Base-by-base conservation (phyloP, 2,888 invertebrate genomes). In the Cacoxenus indagator region DNA sequence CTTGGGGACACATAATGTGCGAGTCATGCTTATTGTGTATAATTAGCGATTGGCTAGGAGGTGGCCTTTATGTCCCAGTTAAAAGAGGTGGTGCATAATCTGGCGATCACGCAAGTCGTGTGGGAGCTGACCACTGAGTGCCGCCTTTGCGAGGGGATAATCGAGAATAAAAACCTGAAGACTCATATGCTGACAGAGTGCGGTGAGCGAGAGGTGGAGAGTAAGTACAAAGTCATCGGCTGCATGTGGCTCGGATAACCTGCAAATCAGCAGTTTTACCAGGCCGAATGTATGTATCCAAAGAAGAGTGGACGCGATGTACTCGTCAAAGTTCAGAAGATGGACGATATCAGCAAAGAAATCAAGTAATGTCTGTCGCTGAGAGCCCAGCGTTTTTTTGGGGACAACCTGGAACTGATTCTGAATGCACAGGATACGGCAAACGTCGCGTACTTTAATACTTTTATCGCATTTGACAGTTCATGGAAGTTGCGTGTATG, bases 1-100 rank as follows among this genome's bases (percentile, higher is more conserved):
- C 2, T 2, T 17, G 54, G 29, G 78, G 76, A 1, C 78, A 78
- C 19, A 70, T 77, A 11, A 5, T 78, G 1, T 77, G 76, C 55
- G 70, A 71, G 1, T 67, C 64, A 14, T 77, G 78, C 22, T 67
- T 51, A 22, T 72, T 70, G 0, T 75, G n/a, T n/a, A n/a, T n/a
- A n/a, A n/a, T n/a, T n/a, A n/a, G n/a, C n/a, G n/a, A 70, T 1
- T 48, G 78, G 0, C 45, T 78, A 54, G n/a, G n/a, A n/a, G n/a
- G n/a, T n/a, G n/a, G n/a, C n/a, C n/a, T n/a, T n/a, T n/a, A n/a
- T n/a, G n/a, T 31, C 9, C 9, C 5, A 31, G 5, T 31, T 31
- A 5, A 31, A 69, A 71, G 4, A 31, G 19, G 19, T 65, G 0
- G 14, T 72, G 27, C 26, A 26, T 0, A 75, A 75, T 51, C 27